Evolutionary conservation across 1,140 invertebrate genomes (phyloP).

Genomic region (Drosophila nebulosa): DNA sequence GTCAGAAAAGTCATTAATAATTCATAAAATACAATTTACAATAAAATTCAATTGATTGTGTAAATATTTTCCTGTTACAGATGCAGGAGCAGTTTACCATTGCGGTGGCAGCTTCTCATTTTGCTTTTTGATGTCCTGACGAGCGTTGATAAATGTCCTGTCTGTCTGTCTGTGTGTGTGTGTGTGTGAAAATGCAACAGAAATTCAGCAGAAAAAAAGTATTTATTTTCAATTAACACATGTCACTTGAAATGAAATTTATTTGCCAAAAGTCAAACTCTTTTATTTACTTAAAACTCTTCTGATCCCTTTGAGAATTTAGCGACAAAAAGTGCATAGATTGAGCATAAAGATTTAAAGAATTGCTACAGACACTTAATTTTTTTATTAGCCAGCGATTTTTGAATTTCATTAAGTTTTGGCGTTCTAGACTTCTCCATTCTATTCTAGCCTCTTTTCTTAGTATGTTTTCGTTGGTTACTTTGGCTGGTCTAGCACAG

Average conservation of each 20-base stretch:
- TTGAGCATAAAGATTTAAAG: too few relatives aligned
- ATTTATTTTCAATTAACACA: slow-evolving; percentile 2
- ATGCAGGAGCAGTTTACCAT: not conserved
- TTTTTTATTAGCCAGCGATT: too few relatives aligned
- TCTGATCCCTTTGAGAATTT: too few relatives aligned
- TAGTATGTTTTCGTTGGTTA: too few relatives aligned
- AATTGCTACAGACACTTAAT: too few relatives aligned
- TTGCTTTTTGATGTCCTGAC: slow-evolving; percentile 36
- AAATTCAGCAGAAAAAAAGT: not conserved
- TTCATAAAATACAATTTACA: slow-evolving; percentile 69
- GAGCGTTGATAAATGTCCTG: slow-evolving; percentile 45
- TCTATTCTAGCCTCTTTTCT: too few relatives aligned
- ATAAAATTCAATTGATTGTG: slow-evolving; percentile 77
- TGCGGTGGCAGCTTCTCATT: slow-evolving; percentile 11
- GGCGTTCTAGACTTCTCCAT: too few relatives aligned
- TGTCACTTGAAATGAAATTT: slow-evolving; percentile 32
- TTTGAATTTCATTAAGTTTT: too few relatives aligned
- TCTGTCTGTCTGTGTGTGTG: too few relatives aligned
- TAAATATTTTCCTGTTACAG: slow-evolving; percentile 62
- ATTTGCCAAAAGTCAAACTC: not conserved
- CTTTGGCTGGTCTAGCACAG: too few relatives aligned
- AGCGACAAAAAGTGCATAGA: too few relatives aligned
- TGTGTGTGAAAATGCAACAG: slow-evolving; percentile 6
- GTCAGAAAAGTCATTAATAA: slow-evolving; percentile 62
- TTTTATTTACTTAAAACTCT: too few relatives aligned